Conservation (phyloP, 1,140 invertebrate species). For the Ganaspis sp. region DNA sequence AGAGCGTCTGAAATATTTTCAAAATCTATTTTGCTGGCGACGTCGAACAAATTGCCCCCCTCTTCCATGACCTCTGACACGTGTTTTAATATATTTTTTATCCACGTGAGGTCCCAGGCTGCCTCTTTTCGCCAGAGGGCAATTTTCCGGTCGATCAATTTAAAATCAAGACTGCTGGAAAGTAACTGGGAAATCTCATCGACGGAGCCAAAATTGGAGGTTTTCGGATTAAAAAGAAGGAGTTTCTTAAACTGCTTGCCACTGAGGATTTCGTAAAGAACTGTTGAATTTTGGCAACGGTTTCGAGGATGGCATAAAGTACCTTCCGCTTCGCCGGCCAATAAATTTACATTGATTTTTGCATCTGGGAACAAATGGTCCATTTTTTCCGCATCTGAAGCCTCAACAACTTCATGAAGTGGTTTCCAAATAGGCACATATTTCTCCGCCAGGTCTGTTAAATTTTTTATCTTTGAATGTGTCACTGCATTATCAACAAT, state of each 20-base stretch:
- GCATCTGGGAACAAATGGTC: constrained; percentile 60
- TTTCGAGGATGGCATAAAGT: constrained; percentile 48
- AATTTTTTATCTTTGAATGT: constrained; percentile 55
- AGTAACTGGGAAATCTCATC: constrained; percentile 61
- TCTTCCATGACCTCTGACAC: constrained; percentile 61
- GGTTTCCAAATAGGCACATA: constrained; percentile 66
- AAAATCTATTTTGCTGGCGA: constrained; percentile 71
- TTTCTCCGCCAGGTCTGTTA: constrained; percentile 58
- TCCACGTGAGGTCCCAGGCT: constrained; percentile 63
- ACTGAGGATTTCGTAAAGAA: constrained; percentile 59
- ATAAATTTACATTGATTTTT: constrained; percentile 66
- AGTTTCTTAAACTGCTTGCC: constrained; percentile 61
- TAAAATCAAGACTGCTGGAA: constrained; percentile 59
- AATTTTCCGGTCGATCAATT: constrained; percentile 60
- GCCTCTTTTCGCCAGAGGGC: constrained; percentile 57
- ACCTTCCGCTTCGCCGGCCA: constrained; percentile 47
- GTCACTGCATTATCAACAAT: constrained; percentile 56
- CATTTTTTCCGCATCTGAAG: constrained; percentile 46
- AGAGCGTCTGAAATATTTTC: constrained; percentile 63
- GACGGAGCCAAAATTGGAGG: constrained; percentile 57
- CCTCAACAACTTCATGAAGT: constrained; percentile 56
- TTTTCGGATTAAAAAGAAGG: constrained; percentile 62
- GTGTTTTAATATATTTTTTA: constrained; percentile 65
- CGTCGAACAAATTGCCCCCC: constrained; percentile 64
- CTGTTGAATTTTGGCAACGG: constrained; percentile 47